phyloP scores from a whole-genome alignment of 2,797 vertebrate species.

The Clarias fuscus region DNA sequence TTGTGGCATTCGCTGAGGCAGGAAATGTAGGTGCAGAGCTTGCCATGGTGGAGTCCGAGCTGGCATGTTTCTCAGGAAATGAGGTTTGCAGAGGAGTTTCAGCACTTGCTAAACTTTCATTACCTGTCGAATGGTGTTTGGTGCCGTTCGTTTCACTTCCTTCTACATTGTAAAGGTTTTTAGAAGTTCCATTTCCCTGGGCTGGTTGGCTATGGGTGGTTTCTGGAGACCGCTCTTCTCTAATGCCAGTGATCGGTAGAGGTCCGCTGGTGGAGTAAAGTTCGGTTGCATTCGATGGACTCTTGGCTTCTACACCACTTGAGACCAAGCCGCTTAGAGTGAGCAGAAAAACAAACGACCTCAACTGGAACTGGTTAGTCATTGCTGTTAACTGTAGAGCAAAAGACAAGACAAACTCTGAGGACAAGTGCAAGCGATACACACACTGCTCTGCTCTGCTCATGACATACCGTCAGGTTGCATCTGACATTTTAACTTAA shows the following conservation, averaged over 20 bases:
- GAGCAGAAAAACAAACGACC: conserved; percentile 47
- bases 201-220: not conserved
- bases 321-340: conserved; percentile 15
- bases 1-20: not conserved
- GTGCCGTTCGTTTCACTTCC: conserved; percentile 38
- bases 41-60: not conserved
- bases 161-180: not conserved
- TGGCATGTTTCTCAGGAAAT: not conserved
- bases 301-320: not conserved
- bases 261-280: not conserved
- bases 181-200: conserved; percentile 26
- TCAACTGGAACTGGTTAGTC: conserved; percentile 20
- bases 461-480: not conserved
- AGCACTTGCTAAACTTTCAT: not conserved
- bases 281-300: not conserved
- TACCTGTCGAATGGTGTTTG: not conserved
- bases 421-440: not conserved
- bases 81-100: not conserved
- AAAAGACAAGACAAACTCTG: conserved; percentile 19
- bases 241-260: not conserved
- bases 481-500: not conserved
- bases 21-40: conserved; percentile 23
- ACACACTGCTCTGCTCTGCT: not conserved
- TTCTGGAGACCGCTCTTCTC: not conserved
- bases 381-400: conserved; percentile 38